These are phyloP conservation scores for Chrysaora quinquecirrha DNA, from an alignment of 30 jellyfish, hydroid and myxozoan genomes.

Conservation along the genomic window DNA sequence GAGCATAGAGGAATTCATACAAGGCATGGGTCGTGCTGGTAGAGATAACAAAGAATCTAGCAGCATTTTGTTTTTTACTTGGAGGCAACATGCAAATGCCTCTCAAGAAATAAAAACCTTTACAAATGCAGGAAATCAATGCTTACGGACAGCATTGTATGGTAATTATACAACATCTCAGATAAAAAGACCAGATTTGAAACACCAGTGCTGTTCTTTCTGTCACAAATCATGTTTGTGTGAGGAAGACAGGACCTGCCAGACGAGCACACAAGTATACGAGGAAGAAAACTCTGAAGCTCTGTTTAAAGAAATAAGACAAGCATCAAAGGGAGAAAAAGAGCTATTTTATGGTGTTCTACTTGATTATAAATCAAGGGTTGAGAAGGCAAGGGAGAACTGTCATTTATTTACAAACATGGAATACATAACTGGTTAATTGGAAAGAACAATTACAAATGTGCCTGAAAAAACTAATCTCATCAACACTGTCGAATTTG, in stretches of 20 bases:
- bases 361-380: background rate
- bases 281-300: background rate
- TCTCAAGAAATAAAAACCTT: slow-evolving; percentile 20
- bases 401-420: background rate
- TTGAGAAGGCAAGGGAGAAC: background rate
- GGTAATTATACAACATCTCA: background rate
- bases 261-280: background rate
- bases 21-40: slow-evolving; percentile 33
- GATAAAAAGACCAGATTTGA: slow-evolving; percentile 8
- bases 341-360: slow-evolving; percentile 4
- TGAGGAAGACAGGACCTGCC: background rate
- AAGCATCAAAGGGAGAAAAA: slow-evolving; percentile 16
- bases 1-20: slow-evolving; percentile 5
- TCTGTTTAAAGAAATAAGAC: background rate
- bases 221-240: slow-evolving; percentile 15
- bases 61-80: slow-evolving; percentile 4
- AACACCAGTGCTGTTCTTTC: slow-evolving; percentile 24
- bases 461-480: background rate
- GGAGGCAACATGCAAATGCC: slow-evolving; percentile 9
- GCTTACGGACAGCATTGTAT: slow-evolving; percentile 20
- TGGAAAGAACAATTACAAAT: background rate
- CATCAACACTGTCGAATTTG: slow-evolving; percentile 5
- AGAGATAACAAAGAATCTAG: slow-evolving; percentile 15
- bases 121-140: slow-evolving; percentile 3
- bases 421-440: slow-evolving; percentile 2